phyloP scores from a whole-genome alignment of 1,140 invertebrate genomes.

The Achroia grisella region DNA sequence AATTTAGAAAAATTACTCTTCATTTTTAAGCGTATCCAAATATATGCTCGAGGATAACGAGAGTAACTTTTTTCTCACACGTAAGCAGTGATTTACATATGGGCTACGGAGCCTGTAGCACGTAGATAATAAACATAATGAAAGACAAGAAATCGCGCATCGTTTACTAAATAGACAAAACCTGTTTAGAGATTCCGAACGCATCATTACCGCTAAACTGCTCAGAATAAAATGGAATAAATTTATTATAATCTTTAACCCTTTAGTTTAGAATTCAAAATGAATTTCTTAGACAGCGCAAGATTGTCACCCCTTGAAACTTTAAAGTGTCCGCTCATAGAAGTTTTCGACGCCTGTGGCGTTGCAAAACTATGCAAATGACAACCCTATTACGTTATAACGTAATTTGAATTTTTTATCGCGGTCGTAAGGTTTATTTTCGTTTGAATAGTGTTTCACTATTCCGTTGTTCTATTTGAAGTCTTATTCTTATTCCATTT shows the following conservation, averaged over 20 bases:
- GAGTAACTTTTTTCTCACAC: slow-evolving; percentile 39
- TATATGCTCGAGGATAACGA: too few relatives aligned
- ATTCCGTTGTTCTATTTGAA: slow-evolving; percentile 3
- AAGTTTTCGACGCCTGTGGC: slow-evolving; percentile 35
- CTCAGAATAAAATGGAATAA: background rate
- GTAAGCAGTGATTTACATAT: slow-evolving; percentile 48
- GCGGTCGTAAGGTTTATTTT: background rate
- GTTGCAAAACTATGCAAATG: slow-evolving; percentile 49
- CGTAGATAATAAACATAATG: slow-evolving; percentile 42
- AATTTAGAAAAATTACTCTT: too few relatives aligned
- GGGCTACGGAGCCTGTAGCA: slow-evolving; percentile 13
- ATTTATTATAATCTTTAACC: slow-evolving; percentile 10
- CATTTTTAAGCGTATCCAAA: too few relatives aligned
- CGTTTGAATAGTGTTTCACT: background rate
- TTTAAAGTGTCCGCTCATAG: slow-evolving; percentile 17
- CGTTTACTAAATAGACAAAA: slow-evolving; percentile 58
- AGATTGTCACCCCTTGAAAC: slow-evolving; percentile 13
- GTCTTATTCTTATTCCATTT: background rate
- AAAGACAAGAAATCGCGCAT: slow-evolving; percentile 34
- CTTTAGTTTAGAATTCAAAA: slow-evolving; percentile 12
- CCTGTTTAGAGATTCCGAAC: slow-evolving; percentile 57
- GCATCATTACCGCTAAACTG: slow-evolving; percentile 45
- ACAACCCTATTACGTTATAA: slow-evolving; percentile 27
- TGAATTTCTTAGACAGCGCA: slow-evolving; percentile 2
- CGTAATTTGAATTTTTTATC: background rate